Evolutionary conservation across 1,140 invertebrate species (phyloP), one percentile per base, ranked within the genome.

Genomic region (Octopus sinensis): DNA sequence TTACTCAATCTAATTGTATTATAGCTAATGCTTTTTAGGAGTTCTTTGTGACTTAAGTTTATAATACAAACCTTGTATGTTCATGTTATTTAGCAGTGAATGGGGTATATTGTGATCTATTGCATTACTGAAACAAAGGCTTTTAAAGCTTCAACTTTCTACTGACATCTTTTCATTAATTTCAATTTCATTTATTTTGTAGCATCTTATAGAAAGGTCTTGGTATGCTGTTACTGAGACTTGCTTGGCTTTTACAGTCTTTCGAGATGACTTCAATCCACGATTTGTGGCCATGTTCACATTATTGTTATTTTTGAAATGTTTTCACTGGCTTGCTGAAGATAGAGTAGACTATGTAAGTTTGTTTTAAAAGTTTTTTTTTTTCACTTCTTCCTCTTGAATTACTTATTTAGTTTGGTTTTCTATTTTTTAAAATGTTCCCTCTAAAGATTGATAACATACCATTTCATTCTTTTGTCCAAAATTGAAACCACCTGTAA

Each of bases 141-240:
- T 43, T 43, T 43, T 43, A 43, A 43, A 43, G 30, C 30, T 43
- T 43, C 30, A 43, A 3, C 30, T 68, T 68, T 68, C 62, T 82
- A 56, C 53, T 62, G 12, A 62, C n/a, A 7, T 78, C 10, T 54
- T 78, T 78, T n/a, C 43, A 9, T 53, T 54, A 0, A 7, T 43
- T 12, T 53, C 10, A 78, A 17, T 79, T 54, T 75, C 13, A 76
- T 7, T 76, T 43, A 43, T 43, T 43, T 95, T 94, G 79, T 91
- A 98, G 96, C 98, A 99, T 92, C 92, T 99, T 81, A 95, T 99
- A 86, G 98, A 99, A 90, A 93, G 97, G 85, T 97, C 97, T 6
- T 99, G 98, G 98, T 99, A 99, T 93, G 98, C 98, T 6, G 94
- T 99, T 53, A 98, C 98, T 12, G 98, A 99, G 92, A 99, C 98